Percentiles rank a stretch among this genome's conserved stretches.
phyloP scores from a whole-genome alignment of 2,888 invertebrate species.

The Tridacna crocea region DNA sequence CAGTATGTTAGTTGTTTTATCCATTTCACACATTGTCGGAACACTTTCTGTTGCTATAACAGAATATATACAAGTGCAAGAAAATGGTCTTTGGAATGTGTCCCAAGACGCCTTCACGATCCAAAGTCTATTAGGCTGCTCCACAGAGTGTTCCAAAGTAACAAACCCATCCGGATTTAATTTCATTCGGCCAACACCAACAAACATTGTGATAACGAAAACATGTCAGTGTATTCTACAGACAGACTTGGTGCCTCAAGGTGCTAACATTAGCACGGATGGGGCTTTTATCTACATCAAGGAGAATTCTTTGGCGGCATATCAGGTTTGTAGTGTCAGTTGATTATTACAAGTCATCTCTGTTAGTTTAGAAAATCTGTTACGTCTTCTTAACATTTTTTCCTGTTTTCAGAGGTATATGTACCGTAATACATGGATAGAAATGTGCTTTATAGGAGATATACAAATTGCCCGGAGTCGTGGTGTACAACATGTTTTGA shows the following conservation, averaged over 20 bases:
- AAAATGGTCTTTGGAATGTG: neutral
- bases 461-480: too few species aligned
- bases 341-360: too few species aligned
- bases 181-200: neutral
- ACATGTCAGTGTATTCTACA: slow-evolving; percentile 10
- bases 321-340: neutral
- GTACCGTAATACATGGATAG: too few species aligned
- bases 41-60: neutral
- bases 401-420: too few species aligned
- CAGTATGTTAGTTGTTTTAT: neutral
- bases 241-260: neutral
- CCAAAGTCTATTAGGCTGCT: neutral
- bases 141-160: neutral
- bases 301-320: neutral
- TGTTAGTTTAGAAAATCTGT: too few species aligned
- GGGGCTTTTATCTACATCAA: neutral
- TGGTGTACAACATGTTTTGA: too few species aligned
- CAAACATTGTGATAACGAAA: neutral
- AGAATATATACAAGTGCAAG: neutral
- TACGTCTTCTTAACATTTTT: too few species aligned
- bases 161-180: slow-evolving; percentile 10
- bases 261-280: neutral
- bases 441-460: too few species aligned
- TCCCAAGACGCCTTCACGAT: neutral
- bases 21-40: neutral